Percentiles rank a stretch among this genome's conserved stretches.
Evolutionary conservation across 2,797 vertebrate genomes (phyloP).

Genomic region (Hemitrygon akajei): DNA sequence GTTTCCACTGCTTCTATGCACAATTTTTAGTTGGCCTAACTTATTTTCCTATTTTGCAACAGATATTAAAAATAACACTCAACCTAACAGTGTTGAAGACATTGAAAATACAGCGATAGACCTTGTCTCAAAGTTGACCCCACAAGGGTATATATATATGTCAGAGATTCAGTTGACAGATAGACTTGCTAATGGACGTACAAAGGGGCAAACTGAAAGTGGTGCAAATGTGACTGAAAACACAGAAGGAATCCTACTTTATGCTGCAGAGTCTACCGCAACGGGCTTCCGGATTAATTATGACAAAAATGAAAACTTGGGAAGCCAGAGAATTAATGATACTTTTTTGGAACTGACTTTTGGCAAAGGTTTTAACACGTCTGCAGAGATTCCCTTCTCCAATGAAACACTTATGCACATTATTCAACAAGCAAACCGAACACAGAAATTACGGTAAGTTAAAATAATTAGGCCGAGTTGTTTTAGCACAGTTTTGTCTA

Average conservation of each 20-base stretch:
- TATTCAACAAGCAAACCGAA: conserved; percentile 58
- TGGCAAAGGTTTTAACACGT: conserved; percentile 62
- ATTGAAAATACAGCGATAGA: conserved; percentile 9
- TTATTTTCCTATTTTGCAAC: neutral
- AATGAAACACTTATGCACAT: conserved; percentile 64
- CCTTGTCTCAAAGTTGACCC: neutral
- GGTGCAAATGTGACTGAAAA: conserved; percentile 24
- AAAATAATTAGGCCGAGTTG: neutral
- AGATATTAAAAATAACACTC: conserved; percentile 12
- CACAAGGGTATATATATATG: conserved; percentile 20
- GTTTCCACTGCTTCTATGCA: neutral
- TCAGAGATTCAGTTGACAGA: conserved; percentile 13
- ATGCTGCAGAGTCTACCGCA: conserved; percentile 54
- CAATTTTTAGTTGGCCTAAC: neutral
- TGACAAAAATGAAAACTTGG: conserved; percentile 55
- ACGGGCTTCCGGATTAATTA: conserved; percentile 65
- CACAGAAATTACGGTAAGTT: conserved; percentile 84
- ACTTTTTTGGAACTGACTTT: conserved; percentile 75
- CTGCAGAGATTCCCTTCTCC: conserved; percentile 60
- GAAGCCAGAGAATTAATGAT: conserved; percentile 56
- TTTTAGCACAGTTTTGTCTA: neutral
- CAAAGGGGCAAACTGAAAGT: neutral
- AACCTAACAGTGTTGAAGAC: conserved; percentile 28
- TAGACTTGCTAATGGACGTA: neutral
- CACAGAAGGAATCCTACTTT: conserved; percentile 54